Base-by-base conservation (phyloP, 2,797 vertebrate genomes). In the Taenioides sp. region DNA sequence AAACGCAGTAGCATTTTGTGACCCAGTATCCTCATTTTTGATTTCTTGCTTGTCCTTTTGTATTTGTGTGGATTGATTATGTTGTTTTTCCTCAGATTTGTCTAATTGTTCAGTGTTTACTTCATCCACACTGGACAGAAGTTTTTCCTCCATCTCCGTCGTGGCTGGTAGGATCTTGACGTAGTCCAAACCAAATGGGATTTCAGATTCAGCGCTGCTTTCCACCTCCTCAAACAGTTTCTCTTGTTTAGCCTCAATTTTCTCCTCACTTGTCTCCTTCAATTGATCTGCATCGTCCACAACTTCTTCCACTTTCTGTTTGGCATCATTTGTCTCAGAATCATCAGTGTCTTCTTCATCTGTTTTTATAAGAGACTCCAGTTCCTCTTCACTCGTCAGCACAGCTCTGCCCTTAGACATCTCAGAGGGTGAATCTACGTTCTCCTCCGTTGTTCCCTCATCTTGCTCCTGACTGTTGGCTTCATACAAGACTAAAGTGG, bases 321-420 rank as follows among this genome's bases (percentile, higher is more conserved):
- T 68, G 12, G 54, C 58, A 27, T 76, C 80, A 55, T 74, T 67
- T 4, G 27, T 22, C 17, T 60, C 70, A 4, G 80, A 68, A 3
- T 76, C 67, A 0, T 74, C 70, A 25, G 23, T 34, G 0, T 37
- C 12, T 16, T 74, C 76, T 47, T 71, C 71, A 22, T 76, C 54
- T 10, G 23, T 60, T 14, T 76, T 90, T 40, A 94, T 76, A 54
- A 94, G 87, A 23, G 85, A 80, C 0, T 78, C 80, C 60, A 94
- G 72, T 68, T 90, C 90, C 50, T 93, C 89, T 25, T 94, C 90
- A 34, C 92, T 94, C 68, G 93, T 31, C 60, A 94, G 84, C 40
- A 93, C 80, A 4, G 92, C 91, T 17, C 79, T 81, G 84, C 17
- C 84, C 27, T 83, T 75, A 5, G 76, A 23, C 17, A 40, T 80